phyloP scores from a whole-genome alignment of 2,888 invertebrate genomes.

The Geophilus truncorum region DNA sequence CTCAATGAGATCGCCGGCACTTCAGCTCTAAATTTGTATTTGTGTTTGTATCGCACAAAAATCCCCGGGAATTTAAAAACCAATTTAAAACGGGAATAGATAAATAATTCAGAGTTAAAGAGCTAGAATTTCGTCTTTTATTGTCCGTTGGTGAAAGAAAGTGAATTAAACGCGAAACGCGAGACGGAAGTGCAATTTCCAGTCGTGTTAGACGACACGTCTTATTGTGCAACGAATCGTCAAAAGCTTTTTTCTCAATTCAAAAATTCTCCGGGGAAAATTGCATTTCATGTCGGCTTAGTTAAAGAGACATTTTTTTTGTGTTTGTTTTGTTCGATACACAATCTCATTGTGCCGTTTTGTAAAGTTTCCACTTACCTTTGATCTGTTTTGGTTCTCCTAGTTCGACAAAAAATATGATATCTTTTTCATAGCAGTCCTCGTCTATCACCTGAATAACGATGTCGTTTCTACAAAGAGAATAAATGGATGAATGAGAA shows the following conservation, averaged over 20 bases:
- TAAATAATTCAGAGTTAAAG: too few species aligned
- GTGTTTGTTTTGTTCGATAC: neutral
- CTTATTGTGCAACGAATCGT: neutral
- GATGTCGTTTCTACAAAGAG: constrained; percentile 76
- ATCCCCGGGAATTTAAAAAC: too few species aligned
- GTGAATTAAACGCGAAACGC: neutral
- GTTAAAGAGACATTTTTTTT: neutral
- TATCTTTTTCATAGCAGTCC: constrained; percentile 96
- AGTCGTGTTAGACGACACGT: neutral
- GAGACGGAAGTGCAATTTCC: neutral
- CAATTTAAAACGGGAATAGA: too few species aligned
- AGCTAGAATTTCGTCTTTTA: neutral
- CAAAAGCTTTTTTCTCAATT: neutral
- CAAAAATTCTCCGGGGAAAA: neutral
- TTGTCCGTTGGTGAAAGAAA: neutral
- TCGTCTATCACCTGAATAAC: constrained; percentile 85
- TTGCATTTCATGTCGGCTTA: neutral
- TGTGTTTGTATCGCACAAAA: too few species aligned
- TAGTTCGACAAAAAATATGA: constrained; percentile 84
- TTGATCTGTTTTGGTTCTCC: constrained; percentile 81
- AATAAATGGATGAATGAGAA: constrained; percentile 36
- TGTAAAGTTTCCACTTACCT: constrained; percentile 56
- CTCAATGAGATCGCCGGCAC: too few species aligned
- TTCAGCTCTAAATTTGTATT: too few species aligned
- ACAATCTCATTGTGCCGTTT: too few species aligned